These are phyloP conservation scores for Anorthoa munda DNA, from an alignment of 2,888 invertebrate genomes.

Conservation along the genomic window DNA sequence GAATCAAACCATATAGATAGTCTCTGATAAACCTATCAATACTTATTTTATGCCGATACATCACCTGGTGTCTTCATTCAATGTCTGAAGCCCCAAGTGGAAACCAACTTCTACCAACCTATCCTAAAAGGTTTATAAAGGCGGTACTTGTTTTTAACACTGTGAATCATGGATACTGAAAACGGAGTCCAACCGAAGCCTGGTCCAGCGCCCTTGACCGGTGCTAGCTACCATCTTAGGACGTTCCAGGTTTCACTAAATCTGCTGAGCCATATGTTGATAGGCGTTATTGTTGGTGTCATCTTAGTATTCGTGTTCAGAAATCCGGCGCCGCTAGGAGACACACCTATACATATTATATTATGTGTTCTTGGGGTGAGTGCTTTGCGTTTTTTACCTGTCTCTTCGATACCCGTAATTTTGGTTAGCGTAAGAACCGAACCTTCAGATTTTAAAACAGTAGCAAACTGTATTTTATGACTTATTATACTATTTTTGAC, in stretches of 20 bases:
- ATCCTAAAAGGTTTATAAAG: not conserved
- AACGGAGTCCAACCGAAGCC: slow-evolving; percentile 14
- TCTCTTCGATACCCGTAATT: too few species aligned
- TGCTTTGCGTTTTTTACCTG: slow-evolving; percentile 30
- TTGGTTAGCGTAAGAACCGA: too few species aligned
- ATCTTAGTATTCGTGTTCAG: slow-evolving; percentile 74
- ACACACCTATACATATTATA: slow-evolving; percentile 77
- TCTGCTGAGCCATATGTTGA: slow-evolving; percentile 77
- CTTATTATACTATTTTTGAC: too few species aligned
- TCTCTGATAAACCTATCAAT: slow-evolving; percentile 58
- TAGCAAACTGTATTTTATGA: too few species aligned
- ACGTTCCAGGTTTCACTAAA: slow-evolving; percentile 77
- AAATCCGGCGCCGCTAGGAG: slow-evolving; percentile 72
- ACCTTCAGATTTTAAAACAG: not conserved
- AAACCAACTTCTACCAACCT: too few species aligned
- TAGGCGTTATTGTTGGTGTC: slow-evolving; percentile 78
- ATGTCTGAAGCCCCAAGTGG: slow-evolving; percentile 25
- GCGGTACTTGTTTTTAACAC: not conserved
- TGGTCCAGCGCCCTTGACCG: slow-evolving; percentile 1
- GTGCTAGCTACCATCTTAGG: slow-evolving; percentile 62
- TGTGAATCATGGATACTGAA: slow-evolving; percentile 51
- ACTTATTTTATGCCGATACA: slow-evolving; percentile 33
- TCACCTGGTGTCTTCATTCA: slow-evolving; percentile 38
- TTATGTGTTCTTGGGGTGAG: slow-evolving; percentile 86
- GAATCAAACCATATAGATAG: slow-evolving; percentile 23